phyloP scores from a whole-genome alignment of 2,113 vertebrate species.

The Rutilus rutilus region DNA sequence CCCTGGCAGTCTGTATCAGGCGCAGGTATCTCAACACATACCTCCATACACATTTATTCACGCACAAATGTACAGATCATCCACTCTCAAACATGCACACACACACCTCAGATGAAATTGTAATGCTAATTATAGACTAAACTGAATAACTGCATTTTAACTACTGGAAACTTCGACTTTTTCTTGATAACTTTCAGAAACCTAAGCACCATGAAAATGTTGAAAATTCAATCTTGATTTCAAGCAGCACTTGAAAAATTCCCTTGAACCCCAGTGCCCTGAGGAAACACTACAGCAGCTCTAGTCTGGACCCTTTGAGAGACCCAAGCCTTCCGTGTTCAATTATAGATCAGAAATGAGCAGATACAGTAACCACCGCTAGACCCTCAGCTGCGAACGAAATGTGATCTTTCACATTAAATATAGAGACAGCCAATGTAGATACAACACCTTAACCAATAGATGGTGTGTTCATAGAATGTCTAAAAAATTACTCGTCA shows the following conservation, averaged over 20 bases:
- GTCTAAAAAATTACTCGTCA: neutral
- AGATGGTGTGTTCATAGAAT: neutral
- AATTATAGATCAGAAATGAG: constrained; percentile 48
- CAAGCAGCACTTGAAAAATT: constrained; percentile 6
- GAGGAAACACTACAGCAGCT: neutral
- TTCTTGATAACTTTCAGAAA: constrained; percentile 16
- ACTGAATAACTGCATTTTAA: constrained; percentile 4
- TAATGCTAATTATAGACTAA: constrained; percentile 18
- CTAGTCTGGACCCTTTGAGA: constrained; percentile 7
- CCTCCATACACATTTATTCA: neutral
- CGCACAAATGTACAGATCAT: neutral
- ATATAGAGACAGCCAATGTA: constrained; percentile 13
- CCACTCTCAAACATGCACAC: neutral
- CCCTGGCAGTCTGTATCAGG: constrained; percentile 91
- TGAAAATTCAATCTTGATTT: constrained; percentile 24
- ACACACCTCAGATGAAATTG: neutral
- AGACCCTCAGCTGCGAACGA: neutral
- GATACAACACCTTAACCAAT: neutral
- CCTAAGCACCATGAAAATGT: constrained; percentile 9
- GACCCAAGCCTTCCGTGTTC: constrained; percentile 26
- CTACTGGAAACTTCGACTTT: neutral
- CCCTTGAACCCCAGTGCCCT: constrained; percentile 8
- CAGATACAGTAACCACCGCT: constrained; percentile 8
- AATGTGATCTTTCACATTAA: constrained; percentile 14
- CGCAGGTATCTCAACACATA: constrained; percentile 82